Evolutionary conservation across 2,113 vertebrate genomes (phyloP).

Genomic region (Turnix velox): DNA sequence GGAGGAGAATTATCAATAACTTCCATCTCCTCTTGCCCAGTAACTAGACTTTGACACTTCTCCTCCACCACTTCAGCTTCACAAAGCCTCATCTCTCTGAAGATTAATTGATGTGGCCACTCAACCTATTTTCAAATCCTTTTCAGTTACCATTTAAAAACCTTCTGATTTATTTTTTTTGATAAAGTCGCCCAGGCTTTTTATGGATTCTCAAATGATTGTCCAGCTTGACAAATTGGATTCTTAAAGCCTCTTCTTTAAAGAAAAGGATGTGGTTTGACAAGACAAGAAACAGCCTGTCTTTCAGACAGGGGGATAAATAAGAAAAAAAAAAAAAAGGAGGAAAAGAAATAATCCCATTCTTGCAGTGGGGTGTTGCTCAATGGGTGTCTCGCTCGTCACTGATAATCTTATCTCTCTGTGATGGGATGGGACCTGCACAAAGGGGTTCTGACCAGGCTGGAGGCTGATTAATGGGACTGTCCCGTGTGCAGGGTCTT

Average conservation of each 20-base stretch:
- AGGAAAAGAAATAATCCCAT: too few relatives aligned
- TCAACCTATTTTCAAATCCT: conserved; percentile 73
- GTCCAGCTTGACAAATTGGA: conserved; percentile 84
- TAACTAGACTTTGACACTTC: conserved; percentile 49
- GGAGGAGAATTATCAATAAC: not conserved
- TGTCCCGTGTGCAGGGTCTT: conserved; percentile 73
- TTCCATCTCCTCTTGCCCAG: conserved; percentile 16
- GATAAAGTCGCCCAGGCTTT: conserved; percentile 78
- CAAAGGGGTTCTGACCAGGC: conserved; percentile 76
- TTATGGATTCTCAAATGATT: conserved; percentile 78
- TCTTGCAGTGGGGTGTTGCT: conserved; percentile 67
- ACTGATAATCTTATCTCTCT: conserved; percentile 88
- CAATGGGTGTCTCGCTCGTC: conserved; percentile 79
- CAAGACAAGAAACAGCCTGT: conserved; percentile 82
- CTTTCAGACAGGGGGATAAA: conserved; percentile 78
- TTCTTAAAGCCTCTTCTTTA: conserved; percentile 78
- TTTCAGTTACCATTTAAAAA: conserved; percentile 73
- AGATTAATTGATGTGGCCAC: conserved; percentile 78
- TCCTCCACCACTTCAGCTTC: conserved; percentile 50
- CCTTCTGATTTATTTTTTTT: conserved; percentile 77
- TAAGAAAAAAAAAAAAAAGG: conserved; percentile 72
- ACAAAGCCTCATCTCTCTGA: conserved; percentile 63
- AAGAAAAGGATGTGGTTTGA: conserved; percentile 80
- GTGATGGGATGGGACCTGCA: conserved; percentile 81
- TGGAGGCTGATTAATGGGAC: conserved; percentile 82